Evolutionary conservation across 2,113 vertebrate species (phyloP).

Genomic region (Sceloporus undulatus): DNA sequence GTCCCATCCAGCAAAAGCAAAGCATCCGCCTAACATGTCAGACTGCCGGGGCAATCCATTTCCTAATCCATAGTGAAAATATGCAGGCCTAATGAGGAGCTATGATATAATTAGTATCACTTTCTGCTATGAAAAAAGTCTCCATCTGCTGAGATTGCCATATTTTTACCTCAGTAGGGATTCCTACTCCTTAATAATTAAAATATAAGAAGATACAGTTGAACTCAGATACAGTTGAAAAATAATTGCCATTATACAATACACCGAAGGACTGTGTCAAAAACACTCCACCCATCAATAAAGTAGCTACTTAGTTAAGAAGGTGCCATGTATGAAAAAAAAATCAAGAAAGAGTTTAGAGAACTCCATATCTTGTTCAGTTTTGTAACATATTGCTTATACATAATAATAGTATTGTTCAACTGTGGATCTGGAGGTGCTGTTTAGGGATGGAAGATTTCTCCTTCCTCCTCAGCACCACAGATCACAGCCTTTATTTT

Average conservation of each 20-base stretch:
- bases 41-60: slow-evolving; percentile 25
- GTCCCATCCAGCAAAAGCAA: neutral
- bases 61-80: slow-evolving; percentile 38
- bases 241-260: neutral
- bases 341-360: too few species aligned
- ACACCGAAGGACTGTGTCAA: neutral
- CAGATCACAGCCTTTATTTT: too few species aligned
- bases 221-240: slow-evolving; percentile 2
- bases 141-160: slow-evolving; percentile 42
- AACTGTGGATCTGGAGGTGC: neutral
- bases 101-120: slow-evolving; percentile 45
- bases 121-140: slow-evolving; percentile 37
- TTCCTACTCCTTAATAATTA: slow-evolving; percentile 43
- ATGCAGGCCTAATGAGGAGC: slow-evolving; percentile 37
- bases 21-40: neutral
- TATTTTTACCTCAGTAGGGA: slow-evolving; percentile 47
- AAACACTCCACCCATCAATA: neutral
- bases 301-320: neutral
- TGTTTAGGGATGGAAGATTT: too few species aligned
- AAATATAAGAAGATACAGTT: slow-evolving; percentile 33
- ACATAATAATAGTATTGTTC: neutral
- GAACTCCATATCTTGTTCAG: neutral
- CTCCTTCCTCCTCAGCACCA: too few species aligned
- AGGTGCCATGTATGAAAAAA: neutral
- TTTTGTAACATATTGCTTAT: neutral